Conservation (phyloP, 2,888 invertebrate species). For the Ochropleura leucogaster region DNA sequence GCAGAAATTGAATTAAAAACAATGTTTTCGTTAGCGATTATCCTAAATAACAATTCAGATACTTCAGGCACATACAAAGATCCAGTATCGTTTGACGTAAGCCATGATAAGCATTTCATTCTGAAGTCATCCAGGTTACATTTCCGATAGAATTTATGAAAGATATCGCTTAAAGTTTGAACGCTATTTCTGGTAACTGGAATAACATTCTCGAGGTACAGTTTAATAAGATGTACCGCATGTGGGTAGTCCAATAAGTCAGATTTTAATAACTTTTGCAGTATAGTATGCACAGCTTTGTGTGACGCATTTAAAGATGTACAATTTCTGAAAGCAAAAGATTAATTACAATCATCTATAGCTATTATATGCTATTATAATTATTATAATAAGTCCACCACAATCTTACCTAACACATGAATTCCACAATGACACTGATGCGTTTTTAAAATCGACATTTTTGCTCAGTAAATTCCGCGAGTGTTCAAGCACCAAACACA, state of each 20-base stretch:
- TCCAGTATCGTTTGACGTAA: conserved; percentile 71
- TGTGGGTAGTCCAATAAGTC: conserved; percentile 76
- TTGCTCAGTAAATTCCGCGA: conserved; percentile 53
- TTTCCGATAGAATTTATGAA: conserved; percentile 81
- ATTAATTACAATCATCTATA: background rate
- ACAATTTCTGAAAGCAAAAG: conserved; percentile 78
- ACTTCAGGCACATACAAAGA: conserved; percentile 65
- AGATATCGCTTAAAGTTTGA: conserved; percentile 76
- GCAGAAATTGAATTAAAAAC: conserved; percentile 22
- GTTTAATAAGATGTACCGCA: conserved; percentile 79
- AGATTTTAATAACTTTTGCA: conserved; percentile 76
- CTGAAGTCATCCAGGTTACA: conserved; percentile 76
- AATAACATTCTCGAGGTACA: conserved; percentile 85
- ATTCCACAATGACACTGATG: conserved; percentile 80
- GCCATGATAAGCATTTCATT: conserved; percentile 79
- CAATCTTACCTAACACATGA: conserved; percentile 81
- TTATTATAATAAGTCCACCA: background rate
- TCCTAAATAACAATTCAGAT: conserved; percentile 75
- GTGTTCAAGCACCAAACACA: conserved; percentile 70
- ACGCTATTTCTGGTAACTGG: conserved; percentile 79
- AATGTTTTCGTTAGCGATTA: conserved; percentile 82
- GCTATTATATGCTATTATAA: background rate
- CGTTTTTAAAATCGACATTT: conserved; percentile 65
- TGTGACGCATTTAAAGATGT: conserved; percentile 73
- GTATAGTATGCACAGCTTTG: conserved; percentile 78